phyloP scores from a whole-genome alignment of 1,140 invertebrate genomes.

The Aphelenchoides besseyi region DNA sequence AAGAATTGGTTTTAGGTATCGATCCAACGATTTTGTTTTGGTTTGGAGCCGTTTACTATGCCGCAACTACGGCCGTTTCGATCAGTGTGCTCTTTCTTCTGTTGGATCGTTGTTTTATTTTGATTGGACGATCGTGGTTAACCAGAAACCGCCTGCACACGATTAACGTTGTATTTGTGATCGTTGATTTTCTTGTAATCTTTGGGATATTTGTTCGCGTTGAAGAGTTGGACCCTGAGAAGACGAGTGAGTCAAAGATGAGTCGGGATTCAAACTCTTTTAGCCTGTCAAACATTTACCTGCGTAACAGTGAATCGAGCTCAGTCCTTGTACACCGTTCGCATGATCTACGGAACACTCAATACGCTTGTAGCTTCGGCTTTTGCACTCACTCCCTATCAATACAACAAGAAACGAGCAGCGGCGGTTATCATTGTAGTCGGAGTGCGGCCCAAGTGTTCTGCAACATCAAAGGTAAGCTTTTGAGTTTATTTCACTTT shows the following conservation, averaged over 20 bases:
- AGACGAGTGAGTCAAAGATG: not conserved
- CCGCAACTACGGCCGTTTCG: constrained; percentile 2
- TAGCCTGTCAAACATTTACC: not conserved
- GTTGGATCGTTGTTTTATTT: not conserved
- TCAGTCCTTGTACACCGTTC: not conserved
- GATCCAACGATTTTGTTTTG: not conserved
- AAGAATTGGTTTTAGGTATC: not conserved
- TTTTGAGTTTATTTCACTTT: not conserved
- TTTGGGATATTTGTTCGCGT: not conserved
- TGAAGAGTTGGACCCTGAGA: not conserved
- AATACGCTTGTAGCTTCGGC: not conserved
- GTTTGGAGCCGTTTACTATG: not conserved
- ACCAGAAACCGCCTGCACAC: not conserved
- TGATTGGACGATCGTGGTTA: not conserved
- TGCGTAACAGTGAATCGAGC: not conserved
- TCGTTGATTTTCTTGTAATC: not conserved
- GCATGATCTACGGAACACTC: not conserved
- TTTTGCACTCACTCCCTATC: not conserved
- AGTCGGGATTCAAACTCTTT: not conserved
- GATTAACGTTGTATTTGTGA: not conserved
- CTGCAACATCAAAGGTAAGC: not conserved
- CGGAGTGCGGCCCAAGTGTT: not conserved
- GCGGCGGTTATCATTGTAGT: not conserved
- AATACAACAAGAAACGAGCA: constrained; percentile 6
- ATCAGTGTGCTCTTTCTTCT: constrained; percentile 5